A percentile compares a stretch with the other conserved stretches of the same genome.
Evolutionary conservation across 2,888 invertebrate genomes (phyloP).

Genomic region (Ophion costatus): DNA sequence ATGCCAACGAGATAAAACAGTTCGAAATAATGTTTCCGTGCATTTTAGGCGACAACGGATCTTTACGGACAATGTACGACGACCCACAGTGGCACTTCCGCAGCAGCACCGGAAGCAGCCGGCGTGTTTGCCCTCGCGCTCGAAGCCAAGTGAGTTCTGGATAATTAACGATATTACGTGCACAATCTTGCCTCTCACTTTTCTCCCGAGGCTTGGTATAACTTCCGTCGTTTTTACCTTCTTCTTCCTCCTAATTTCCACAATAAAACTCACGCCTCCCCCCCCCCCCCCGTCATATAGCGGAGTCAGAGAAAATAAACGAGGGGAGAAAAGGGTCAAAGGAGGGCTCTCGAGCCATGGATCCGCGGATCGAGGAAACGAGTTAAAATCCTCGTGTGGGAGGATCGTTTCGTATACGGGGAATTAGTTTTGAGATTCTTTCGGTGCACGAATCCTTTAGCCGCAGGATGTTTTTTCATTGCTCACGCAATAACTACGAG

Average conservation of each 20-base stretch:
- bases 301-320: neutral
- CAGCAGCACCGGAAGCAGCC: constrained; percentile 99
- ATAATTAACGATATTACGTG: constrained; percentile 27
- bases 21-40: constrained; percentile 8
- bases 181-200: constrained; percentile 7
- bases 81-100: constrained; percentile 99
- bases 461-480: constrained; percentile 28
- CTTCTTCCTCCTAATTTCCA: constrained; percentile 1
- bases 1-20: neutral
- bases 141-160: constrained; percentile 95
- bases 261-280: neutral
- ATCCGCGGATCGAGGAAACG: constrained; percentile 9
- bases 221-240: constrained; percentile 1
- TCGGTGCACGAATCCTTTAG: neutral
- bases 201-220: neutral
- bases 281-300: neutral
- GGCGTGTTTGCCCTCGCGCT: constrained; percentile 98
- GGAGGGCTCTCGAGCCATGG: constrained; percentile 35
- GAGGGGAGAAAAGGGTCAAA: constrained; percentile 2
- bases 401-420: constrained; percentile 2
- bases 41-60: constrained; percentile 95
- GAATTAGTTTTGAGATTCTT: constrained; percentile 5
- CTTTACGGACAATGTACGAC: constrained; percentile 99
- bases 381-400: constrained; percentile 14
- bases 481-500: constrained; percentile 6